These are phyloP conservation scores for Eupeodes corollae DNA, from an alignment of 1,140 invertebrate species.

Conservation along the genomic window DNA sequence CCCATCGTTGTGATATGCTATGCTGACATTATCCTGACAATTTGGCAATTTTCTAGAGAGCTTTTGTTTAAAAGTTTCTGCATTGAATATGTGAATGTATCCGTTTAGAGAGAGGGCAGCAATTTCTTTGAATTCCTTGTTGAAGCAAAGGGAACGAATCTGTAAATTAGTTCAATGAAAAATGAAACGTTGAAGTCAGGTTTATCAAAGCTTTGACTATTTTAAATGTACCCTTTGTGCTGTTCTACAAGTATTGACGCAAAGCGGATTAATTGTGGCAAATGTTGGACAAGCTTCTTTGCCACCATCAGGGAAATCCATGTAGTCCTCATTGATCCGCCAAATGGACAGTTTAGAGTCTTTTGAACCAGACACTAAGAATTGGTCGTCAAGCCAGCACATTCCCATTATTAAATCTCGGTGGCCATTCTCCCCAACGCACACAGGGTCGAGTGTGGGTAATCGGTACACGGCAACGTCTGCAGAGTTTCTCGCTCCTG, in stretches of 20 bases:
- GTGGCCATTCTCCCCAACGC: slow-evolving; percentile 85
- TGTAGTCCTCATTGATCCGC: slow-evolving; percentile 52
- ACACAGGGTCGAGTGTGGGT: slow-evolving; percentile 87
- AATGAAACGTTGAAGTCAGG: background rate
- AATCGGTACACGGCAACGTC: slow-evolving; percentile 87
- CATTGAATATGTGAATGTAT: slow-evolving; percentile 86
- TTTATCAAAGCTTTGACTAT: slow-evolving; percentile 5
- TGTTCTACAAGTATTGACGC: slow-evolving; percentile 61
- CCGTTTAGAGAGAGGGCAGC: slow-evolving; percentile 87
- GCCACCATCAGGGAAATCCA: slow-evolving; percentile 42
- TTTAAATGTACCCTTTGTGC: slow-evolving; percentile 43
- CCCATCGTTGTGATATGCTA: slow-evolving; percentile 69
- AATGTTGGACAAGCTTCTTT: slow-evolving; percentile 44
- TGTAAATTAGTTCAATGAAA: no score
- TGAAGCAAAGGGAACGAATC: slow-evolving; percentile 81
- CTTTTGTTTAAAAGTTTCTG: slow-evolving; percentile 73
- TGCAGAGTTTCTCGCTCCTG: slow-evolving; percentile 81
- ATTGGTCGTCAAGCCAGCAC: slow-evolving; percentile 93
- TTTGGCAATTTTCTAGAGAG: slow-evolving; percentile 77
- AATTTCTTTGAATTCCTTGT: slow-evolving; percentile 74
- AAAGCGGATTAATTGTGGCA: slow-evolving; percentile 53
- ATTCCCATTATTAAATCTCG: slow-evolving; percentile 92
- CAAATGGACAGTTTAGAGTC: slow-evolving; percentile 77
- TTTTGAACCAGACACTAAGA: slow-evolving; percentile 83
- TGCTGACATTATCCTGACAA: slow-evolving; percentile 85